Percentiles rank a stretch among this genome's conserved stretches.
Conservation (phyloP, 2,113 vertebrate species). For the Proterorhinus semilunaris region DNA sequence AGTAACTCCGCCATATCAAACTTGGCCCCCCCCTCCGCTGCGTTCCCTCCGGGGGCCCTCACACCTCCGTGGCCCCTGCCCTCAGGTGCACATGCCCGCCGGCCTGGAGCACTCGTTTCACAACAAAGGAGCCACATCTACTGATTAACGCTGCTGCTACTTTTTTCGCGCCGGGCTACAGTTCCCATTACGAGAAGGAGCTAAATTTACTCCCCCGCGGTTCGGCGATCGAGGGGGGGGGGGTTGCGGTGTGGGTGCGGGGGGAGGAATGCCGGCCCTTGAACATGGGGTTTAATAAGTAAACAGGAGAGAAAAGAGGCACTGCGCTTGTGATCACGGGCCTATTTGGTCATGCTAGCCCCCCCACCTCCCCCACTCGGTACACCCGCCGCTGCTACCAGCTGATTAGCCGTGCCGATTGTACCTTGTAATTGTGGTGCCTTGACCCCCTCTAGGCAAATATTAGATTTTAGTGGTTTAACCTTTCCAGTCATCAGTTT, state of each 20-base stretch:
- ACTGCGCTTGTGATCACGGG: constrained; percentile 70
- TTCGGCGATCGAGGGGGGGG: constrained; percentile 29
- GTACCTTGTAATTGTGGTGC: constrained; percentile 79
- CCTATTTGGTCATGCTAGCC: constrained; percentile 57
- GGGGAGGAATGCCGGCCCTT: constrained; percentile 46
- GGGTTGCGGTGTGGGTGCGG: background rate
- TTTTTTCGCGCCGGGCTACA: constrained; percentile 53
- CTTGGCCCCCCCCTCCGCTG: constrained; percentile 6
- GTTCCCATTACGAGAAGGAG: constrained; percentile 58
- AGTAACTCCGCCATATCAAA: constrained; percentile 1
- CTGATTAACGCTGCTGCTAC: constrained; percentile 74
- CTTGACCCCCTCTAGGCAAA: constrained; percentile 81
- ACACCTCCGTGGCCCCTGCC: constrained; percentile 33
- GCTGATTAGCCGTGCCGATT: constrained; percentile 80
- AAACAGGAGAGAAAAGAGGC: constrained; percentile 70
- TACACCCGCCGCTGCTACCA: constrained; percentile 55
- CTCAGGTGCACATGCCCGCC: constrained; percentile 75
- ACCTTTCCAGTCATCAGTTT: constrained; percentile 74
- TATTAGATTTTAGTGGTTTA: constrained; percentile 82
- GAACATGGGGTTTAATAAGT: constrained; percentile 80
- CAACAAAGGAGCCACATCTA: constrained; percentile 70
- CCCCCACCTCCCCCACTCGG: constrained; percentile 13
- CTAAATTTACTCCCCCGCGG: constrained; percentile 64
- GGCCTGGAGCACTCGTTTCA: constrained; percentile 72
- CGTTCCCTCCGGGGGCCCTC: constrained; percentile 18